phyloP scores from a whole-genome alignment of 1,140 invertebrate species.

The Cydia pomonella region DNA sequence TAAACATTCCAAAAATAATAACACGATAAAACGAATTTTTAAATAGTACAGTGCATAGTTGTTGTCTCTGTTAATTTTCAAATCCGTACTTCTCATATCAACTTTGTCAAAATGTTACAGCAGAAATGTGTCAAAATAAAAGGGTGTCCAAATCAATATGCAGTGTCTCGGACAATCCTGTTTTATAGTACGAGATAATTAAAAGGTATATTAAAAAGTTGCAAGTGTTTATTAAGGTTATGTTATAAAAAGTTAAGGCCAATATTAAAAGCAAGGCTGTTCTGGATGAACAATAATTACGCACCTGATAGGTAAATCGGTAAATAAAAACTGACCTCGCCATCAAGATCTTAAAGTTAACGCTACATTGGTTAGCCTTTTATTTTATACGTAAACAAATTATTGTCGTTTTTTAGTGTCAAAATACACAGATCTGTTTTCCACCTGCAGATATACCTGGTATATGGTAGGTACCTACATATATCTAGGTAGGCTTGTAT shows the following conservation, averaged over 20 bases:
- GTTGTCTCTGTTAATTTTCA: too few relatives aligned
- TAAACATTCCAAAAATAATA: neutral
- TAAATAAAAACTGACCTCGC: slow-evolving; percentile 66
- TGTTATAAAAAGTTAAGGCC: slow-evolving; percentile 62
- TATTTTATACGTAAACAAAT: slow-evolving; percentile 17
- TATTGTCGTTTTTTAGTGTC: neutral
- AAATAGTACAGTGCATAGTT: too few relatives aligned
- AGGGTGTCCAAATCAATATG: slow-evolving; percentile 16
- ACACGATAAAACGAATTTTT: neutral
- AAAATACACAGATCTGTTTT: neutral
- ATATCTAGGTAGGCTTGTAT: neutral
- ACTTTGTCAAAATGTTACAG: neutral
- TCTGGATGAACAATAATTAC: slow-evolving; percentile 59
- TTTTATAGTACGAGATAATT: neutral
- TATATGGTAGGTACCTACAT: neutral
- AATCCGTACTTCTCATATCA: too few relatives aligned
- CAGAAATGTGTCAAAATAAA: slow-evolving; percentile 5
- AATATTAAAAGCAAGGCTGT: slow-evolving; percentile 63
- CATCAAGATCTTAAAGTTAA: slow-evolving; percentile 31
- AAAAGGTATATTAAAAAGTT: neutral
- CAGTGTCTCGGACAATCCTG: neutral
- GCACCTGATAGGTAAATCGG: slow-evolving; percentile 67
- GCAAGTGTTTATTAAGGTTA: slow-evolving; percentile 29
- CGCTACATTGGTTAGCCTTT: slow-evolving; percentile 25
- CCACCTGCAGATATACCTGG: neutral